phyloP scores from a whole-genome alignment of 1,140 invertebrate genomes.

The Brachystomella parvula region DNA sequence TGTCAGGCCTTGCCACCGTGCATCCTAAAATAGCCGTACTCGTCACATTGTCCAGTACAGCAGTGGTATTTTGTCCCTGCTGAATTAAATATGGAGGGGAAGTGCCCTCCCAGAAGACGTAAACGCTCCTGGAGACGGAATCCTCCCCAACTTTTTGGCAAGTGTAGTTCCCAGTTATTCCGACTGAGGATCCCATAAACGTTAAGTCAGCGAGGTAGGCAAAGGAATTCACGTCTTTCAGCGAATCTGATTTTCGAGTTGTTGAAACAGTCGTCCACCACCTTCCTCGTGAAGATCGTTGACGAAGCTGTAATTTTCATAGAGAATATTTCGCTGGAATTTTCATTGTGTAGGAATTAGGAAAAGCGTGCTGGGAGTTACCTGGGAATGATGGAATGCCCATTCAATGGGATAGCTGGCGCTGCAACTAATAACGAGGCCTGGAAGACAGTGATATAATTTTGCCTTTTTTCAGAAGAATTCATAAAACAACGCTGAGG shows the following conservation, averaged over 20 bases:
- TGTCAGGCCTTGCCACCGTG: constrained; percentile 15
- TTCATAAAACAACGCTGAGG: background rate
- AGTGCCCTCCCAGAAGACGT: constrained; percentile 28
- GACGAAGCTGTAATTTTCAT: no score
- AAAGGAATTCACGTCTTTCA: background rate
- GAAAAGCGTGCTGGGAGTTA: no score
- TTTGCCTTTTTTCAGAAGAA: background rate
- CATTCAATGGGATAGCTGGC: constrained; percentile 28
- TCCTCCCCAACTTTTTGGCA: constrained; percentile 13
- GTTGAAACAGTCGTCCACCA: background rate
- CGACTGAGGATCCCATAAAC: constrained; percentile 1
- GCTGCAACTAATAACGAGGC: constrained; percentile 15
- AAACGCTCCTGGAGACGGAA: constrained; percentile 14
- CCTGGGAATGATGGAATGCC: constrained; percentile 23
- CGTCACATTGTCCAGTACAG: background rate
- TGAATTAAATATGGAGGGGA: constrained; percentile 22
- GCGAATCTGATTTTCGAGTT: background rate
- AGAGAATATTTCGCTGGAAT: no score
- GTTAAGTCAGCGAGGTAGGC: background rate
- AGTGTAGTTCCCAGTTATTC: constrained; percentile 25
- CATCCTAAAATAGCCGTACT: constrained; percentile 12
- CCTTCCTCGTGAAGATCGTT: background rate
- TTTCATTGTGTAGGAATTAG: no score
- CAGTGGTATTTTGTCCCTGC: constrained; percentile 7
- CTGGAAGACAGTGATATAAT: background rate